phyloP scores from a whole-genome alignment of 2,797 vertebrate genomes.

The Myotis findleyi region DNA sequence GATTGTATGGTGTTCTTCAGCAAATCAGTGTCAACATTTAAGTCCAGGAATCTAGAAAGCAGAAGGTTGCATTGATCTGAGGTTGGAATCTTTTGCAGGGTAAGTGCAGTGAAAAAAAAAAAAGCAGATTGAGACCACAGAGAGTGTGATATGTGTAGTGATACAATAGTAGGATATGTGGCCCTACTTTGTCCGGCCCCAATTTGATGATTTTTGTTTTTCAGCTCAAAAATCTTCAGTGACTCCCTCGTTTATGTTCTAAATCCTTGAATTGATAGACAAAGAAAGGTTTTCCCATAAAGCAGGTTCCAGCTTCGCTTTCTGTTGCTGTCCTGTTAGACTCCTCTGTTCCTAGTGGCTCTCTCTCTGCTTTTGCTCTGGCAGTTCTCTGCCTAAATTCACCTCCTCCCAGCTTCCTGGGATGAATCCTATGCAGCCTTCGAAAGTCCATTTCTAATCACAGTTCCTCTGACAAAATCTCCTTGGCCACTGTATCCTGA shows the following conservation, averaged over 20 bases:
- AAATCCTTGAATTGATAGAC: conserved; percentile 6
- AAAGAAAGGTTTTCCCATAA: conserved; percentile 6
- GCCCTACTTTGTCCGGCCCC: neutral
- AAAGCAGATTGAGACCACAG: neutral
- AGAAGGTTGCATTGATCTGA: neutral
- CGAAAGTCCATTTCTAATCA: neutral
- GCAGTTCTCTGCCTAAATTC: neutral
- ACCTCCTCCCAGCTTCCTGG: neutral
- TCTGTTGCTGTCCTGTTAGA: neutral
- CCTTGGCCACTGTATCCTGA: neutral
- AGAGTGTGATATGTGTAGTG: neutral
- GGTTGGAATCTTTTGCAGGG: neutral
- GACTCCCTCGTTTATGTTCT: neutral
- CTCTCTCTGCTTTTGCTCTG: neutral
- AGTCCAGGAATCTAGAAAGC: neutral
- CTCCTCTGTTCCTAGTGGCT: neutral
- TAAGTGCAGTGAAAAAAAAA: neutral
- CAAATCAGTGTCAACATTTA: neutral
- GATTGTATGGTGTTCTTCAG: neutral
- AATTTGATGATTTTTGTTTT: conserved; percentile 24
- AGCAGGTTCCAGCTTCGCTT: neutral
- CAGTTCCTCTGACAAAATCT: neutral
- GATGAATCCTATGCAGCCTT: neutral
- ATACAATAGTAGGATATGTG: neutral
- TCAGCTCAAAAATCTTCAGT: neutral